Evolutionary conservation across 2,888 invertebrate species (phyloP), one percentile per base, ranked within the genome.

Genomic region (Melinopterus prodromus): DNA sequence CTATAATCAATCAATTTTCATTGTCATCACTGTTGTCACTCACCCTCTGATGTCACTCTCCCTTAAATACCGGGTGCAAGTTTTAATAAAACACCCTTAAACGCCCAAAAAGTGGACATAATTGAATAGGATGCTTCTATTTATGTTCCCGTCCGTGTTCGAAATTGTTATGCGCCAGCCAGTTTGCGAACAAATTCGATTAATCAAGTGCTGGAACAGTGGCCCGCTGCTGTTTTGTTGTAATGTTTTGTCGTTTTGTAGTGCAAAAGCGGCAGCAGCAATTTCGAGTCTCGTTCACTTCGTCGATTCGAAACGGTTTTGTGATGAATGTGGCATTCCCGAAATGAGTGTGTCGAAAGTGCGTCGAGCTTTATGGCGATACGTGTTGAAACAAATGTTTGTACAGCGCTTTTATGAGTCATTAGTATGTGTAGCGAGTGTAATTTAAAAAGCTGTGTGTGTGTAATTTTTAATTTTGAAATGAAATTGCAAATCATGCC

Each of bases 171-270:
- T 53, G 53, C 53, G 53, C 7, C 9, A 53, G 53, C 53, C 53
- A 53, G 53, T 53, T 53, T 53, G 53, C 53, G 53, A 53, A 53
- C 53, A 53, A 53, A 53, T 53, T 53, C 53, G 53, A 53, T 53
- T 53, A 53, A 53, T 53, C 53, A 53, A 53, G 53, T 53, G 53
- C 53, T 12, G 53, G 7, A 53, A 53, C 53, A 53, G 53, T 53
- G 53, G 53, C 53, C 12, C 53, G 53, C 53, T 53, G 53, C 7
- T 53, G 53, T 53, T 53, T n/a, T n/a, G n/a, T n/a, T n/a, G n/a
- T 6, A 53, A 53, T 12, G 53, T 53, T 53, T 53, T 12, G 53
- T 53, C 53, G 53, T 53, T 53, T 53, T 53, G 53, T 53, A 53
- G 3, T 53, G 5, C 53, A 53, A 53, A 53, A 53, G 53, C 53